phyloP scores from a whole-genome alignment of 1,140 invertebrate genomes.

The Papilio dardanus region DNA sequence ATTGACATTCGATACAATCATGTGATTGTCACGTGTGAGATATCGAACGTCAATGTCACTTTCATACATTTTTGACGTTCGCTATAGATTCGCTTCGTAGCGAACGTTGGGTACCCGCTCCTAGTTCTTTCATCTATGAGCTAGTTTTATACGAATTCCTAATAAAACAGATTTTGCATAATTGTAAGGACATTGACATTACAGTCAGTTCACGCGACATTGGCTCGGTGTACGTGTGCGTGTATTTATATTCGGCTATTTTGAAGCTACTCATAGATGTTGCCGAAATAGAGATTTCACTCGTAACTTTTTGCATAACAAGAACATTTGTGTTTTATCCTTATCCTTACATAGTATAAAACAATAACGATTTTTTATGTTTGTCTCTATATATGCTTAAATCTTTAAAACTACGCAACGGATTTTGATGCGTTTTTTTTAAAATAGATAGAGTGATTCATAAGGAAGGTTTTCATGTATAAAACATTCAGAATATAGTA shows the following conservation, averaged over 20 bases:
- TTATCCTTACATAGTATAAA: too few relatives aligned
- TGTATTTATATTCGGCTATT: conserved; percentile 34
- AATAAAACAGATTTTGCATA: conserved; percentile 14
- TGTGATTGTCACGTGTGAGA: too few relatives aligned
- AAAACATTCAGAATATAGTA: too few relatives aligned
- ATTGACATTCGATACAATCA: too few relatives aligned
- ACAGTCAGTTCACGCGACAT: not conserved
- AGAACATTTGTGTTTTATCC: not conserved
- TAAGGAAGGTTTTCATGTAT: too few relatives aligned
- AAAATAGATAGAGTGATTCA: too few relatives aligned
- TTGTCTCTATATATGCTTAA: not conserved
- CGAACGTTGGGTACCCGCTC: too few relatives aligned
- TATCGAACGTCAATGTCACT: too few relatives aligned
- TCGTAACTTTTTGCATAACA: not conserved
- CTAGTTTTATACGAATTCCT: not conserved
- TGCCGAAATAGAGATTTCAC: conserved; percentile 3
- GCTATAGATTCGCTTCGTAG: not conserved
- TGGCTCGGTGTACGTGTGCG: not conserved
- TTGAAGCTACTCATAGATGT: conserved; percentile 10
- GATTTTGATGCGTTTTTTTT: too few relatives aligned
- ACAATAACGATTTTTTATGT: not conserved
- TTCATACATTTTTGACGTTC: not conserved
- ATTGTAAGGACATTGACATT: conserved; percentile 30
- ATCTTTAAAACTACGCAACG: too few relatives aligned
- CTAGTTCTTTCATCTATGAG: too few relatives aligned